These are phyloP conservation scores for Drusus annulatus DNA, from an alignment of 1,140 invertebrate genomes.

Conservation along the genomic window DNA sequence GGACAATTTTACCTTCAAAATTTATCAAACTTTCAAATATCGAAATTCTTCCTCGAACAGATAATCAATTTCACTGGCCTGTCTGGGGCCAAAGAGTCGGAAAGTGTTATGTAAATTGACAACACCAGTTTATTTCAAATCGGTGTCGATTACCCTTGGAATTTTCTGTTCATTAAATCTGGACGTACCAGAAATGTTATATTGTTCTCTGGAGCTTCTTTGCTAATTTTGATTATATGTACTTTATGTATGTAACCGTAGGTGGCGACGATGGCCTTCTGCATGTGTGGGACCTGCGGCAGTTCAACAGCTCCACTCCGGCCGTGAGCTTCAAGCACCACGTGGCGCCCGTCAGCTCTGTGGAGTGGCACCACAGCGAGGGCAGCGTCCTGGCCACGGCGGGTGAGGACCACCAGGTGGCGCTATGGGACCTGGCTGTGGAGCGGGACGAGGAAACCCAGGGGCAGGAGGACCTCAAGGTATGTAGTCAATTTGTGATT, in stretches of 20 bases:
- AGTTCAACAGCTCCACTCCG: conserved; percentile 85
- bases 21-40: too few relatives aligned
- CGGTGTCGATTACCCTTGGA: too few relatives aligned
- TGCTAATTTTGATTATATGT: too few relatives aligned
- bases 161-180: too few relatives aligned
- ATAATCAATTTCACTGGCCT: too few relatives aligned
- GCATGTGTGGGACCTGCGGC: conserved; percentile 96
- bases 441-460: conserved; percentile 83
- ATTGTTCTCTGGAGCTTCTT: too few relatives aligned
- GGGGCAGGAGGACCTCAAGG: conserved; percentile 74
- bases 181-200: too few relatives aligned
- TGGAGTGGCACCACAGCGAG: conserved; percentile 97
- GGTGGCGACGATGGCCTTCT: conserved; percentile 97
- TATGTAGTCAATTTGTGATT: conserved; percentile 59
- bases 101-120: too few relatives aligned
- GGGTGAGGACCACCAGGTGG: conserved; percentile 96
- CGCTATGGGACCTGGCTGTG: conserved; percentile 96
- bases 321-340: conserved; percentile 97
- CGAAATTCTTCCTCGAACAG: too few relatives aligned
- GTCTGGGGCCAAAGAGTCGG: too few relatives aligned
- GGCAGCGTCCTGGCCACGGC: conserved; percentile 93
- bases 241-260: conserved; percentile 56
- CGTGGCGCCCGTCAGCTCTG: conserved; percentile 90
- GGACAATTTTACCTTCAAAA: too few relatives aligned
- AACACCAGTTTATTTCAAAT: too few relatives aligned